phyloP scores from a whole-genome alignment of 2,113 vertebrate species.

The Melanocharis versteri region DNA sequence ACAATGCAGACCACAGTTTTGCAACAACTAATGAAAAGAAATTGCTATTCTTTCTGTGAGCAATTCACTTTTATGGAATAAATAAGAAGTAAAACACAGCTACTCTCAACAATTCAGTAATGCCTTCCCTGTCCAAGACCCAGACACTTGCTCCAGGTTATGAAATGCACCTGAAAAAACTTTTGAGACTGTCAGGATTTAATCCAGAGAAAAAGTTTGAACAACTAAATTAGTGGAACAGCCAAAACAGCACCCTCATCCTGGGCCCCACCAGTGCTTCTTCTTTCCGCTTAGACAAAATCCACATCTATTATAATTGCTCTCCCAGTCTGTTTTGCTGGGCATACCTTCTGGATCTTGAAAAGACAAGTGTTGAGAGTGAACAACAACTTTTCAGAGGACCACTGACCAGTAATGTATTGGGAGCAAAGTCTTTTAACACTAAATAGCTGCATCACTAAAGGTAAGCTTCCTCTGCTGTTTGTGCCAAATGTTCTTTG shows the following conservation, averaged over 20 bases:
- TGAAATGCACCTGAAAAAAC: neutral
- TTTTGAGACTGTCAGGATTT: neutral
- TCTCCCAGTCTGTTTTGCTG: neutral
- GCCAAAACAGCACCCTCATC: neutral
- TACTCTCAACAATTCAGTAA: neutral
- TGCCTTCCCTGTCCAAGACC: neutral
- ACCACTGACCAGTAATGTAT: neutral
- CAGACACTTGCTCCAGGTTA: neutral
- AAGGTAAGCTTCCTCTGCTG: neutral
- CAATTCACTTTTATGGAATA: neutral
- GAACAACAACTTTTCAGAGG: neutral
- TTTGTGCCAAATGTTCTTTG: neutral
- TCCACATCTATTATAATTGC: neutral
- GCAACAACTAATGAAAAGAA: neutral
- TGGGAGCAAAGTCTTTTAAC: neutral
- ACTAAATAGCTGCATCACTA: neutral
- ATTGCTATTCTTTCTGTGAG: neutral
- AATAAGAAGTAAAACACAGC: neutral
- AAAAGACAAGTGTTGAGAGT: neutral
- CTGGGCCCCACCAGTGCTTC: rapidly evolving
- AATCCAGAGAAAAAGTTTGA: neutral
- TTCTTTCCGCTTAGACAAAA: neutral
- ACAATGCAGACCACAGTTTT: neutral
- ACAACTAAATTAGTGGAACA: neutral
- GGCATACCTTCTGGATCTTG: neutral